A percentile compares a stretch with the other conserved stretches of the same genome.
These are phyloP conservation scores for Tachina grossa DNA, from an alignment of 2,888 invertebrate genomes.

Conservation along the genomic window DNA sequence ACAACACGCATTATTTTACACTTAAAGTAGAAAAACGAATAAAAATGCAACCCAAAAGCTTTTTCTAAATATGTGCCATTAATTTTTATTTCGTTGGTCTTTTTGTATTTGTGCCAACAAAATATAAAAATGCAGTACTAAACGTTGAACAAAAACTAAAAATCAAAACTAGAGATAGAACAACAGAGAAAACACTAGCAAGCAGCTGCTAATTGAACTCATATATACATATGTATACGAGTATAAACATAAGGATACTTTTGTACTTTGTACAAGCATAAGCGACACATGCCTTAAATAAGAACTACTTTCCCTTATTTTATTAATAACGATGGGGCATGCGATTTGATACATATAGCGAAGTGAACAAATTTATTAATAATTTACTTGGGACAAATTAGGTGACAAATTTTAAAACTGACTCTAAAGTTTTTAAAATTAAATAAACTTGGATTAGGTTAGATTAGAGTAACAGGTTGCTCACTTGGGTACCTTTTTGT, in stretches of 20 bases:
- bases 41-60: conserved; percentile 14
- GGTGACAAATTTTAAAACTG: too few species aligned
- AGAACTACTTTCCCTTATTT: not conserved
- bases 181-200: conserved; percentile 27
- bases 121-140: conserved; percentile 12
- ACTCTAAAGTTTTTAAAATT: too few species aligned
- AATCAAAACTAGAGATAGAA: conserved; percentile 18
- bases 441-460: too few species aligned
- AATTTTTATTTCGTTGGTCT: not conserved
- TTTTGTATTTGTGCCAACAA: conserved; percentile 33
- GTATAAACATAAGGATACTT: conserved; percentile 20
- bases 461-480: too few species aligned
- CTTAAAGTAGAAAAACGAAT: not conserved
- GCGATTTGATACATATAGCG: too few species aligned
- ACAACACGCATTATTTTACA: conserved; percentile 48
- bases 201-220: conserved; percentile 63
- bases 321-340: not conserved
- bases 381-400: too few species aligned
- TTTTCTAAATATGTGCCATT: conserved; percentile 43
- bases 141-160: conserved; percentile 10
- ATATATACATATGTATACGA: too few species aligned
- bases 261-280: not conserved
- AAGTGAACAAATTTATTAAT: not conserved
- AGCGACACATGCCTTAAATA: conserved; percentile 8
- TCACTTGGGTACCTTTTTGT: too few species aligned